These are phyloP conservation scores for Spilarctia lutea DNA, from an alignment of 2,888 invertebrate genomes.

Conservation along the genomic window DNA sequence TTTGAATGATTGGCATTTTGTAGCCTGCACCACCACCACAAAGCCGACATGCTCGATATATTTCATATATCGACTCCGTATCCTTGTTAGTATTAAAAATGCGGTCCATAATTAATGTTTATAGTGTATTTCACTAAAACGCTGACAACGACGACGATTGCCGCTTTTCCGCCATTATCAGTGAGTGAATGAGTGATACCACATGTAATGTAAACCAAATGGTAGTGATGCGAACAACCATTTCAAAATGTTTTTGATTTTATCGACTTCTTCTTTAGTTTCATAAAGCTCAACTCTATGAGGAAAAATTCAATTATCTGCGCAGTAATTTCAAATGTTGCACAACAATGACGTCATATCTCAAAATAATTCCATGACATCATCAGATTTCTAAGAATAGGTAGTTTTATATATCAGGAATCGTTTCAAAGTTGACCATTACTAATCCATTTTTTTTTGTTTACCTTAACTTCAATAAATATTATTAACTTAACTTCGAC, in stretches of 20 bases:
- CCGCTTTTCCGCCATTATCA: constrained; percentile 57
- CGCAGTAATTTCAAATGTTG: neutral
- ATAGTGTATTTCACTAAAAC: constrained; percentile 13
- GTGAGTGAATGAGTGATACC: constrained; percentile 36
- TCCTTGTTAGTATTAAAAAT: constrained; percentile 61
- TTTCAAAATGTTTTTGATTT: neutral
- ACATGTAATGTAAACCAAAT: neutral
- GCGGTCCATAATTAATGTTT: constrained; percentile 65
- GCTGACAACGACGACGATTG: constrained; percentile 44
- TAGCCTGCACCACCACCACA: constrained; percentile 83
- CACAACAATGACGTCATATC: constrained; percentile 3
- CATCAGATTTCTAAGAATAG: neutral
- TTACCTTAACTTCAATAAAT: neutral
- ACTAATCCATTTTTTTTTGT: neutral
- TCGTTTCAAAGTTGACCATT: neutral
- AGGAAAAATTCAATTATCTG: constrained; percentile 1
- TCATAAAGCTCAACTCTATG: neutral
- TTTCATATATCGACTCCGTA: constrained; percentile 76
- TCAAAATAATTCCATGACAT: neutral
- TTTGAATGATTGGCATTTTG: constrained; percentile 84
- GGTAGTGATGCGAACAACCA: neutral
- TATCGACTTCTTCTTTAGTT: neutral
- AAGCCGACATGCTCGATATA: constrained; percentile 80
- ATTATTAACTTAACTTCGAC: neutral
- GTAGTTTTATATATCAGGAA: neutral